Conservation (phyloP, 2,113 vertebrate genomes). For the Recurvirostra avosetta region DNA sequence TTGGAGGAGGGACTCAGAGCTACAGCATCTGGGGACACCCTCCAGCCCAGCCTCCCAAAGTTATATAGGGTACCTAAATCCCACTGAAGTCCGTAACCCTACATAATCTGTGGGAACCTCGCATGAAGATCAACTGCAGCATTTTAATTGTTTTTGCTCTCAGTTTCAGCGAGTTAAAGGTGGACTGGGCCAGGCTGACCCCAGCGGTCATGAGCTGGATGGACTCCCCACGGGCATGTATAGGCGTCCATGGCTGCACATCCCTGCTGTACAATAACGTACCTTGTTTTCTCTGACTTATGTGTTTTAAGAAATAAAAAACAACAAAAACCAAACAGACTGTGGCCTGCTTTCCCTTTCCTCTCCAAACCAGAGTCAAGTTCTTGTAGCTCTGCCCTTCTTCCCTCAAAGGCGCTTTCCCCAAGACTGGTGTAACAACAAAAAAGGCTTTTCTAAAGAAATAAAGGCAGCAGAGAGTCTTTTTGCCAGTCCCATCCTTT, state of each 20-base stretch:
- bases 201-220: not conserved
- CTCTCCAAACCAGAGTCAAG: not conserved
- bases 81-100: not conserved
- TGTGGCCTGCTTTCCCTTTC: not conserved
- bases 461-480: not conserved
- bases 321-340: not conserved
- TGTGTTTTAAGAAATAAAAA: not conserved
- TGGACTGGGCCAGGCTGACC: not conserved
- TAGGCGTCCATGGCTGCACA: not conserved
- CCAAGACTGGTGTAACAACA: not conserved
- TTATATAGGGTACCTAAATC: not conserved
- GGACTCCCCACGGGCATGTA: rapidly evolving
- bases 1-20: not conserved
- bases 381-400: not conserved
- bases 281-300: not conserved
- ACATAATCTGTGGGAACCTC: rapidly evolving
- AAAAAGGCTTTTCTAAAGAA: not conserved
- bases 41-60: not conserved
- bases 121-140: not conserved
- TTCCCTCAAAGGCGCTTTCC: not conserved
- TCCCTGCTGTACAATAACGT: not conserved
- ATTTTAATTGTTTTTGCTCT: not conserved
- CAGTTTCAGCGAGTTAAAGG: not conserved
- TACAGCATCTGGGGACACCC: not conserved
- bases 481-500: not conserved